These are phyloP conservation scores for Crocallis elinguaria DNA, from an alignment of 2,888 invertebrate genomes.

Conservation along the genomic window DNA sequence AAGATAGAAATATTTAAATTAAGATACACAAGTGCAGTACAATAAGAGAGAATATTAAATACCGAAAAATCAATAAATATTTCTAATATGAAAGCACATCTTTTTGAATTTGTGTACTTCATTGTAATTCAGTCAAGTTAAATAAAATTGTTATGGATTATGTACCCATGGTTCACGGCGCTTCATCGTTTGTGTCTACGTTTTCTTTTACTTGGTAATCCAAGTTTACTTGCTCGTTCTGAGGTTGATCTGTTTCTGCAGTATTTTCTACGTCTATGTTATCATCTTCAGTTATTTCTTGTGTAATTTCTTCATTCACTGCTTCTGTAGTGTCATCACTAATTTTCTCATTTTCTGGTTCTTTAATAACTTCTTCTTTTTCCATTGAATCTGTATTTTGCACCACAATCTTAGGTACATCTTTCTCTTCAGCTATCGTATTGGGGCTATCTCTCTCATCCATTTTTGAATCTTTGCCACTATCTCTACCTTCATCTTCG, in stretches of 20 bases:
- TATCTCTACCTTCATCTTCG: slow-evolving; percentile 40
- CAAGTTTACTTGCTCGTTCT: background rate
- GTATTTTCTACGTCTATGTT: slow-evolving; percentile 6
- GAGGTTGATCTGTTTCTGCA: slow-evolving; percentile 10
- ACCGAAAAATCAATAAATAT: background rate
- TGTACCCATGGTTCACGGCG: background rate
- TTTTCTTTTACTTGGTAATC: background rate
- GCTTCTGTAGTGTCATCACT: slow-evolving; percentile 7
- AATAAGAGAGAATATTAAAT: background rate
- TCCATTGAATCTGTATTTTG: slow-evolving; percentile 19
- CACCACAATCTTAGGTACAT: slow-evolving; percentile 32
- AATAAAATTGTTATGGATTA: background rate
- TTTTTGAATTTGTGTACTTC: background rate
- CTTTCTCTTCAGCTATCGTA: slow-evolving; percentile 15
- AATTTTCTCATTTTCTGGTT: background rate
- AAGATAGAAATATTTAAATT: background rate
- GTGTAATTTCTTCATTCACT: slow-evolving; percentile 3
- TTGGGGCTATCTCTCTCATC: slow-evolving; percentile 34
- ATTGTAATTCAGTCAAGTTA: slow-evolving; percentile 1
- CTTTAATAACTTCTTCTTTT: slow-evolving; percentile 1
- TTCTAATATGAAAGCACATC: background rate
- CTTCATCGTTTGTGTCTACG: background rate
- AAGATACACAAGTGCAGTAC: background rate
- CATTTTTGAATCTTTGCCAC: slow-evolving; percentile 33
- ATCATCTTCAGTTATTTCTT: slow-evolving; percentile 4